Evolutionary conservation across 2,797 vertebrate species (phyloP).

Genomic region (Pangasius krempfi): DNA sequence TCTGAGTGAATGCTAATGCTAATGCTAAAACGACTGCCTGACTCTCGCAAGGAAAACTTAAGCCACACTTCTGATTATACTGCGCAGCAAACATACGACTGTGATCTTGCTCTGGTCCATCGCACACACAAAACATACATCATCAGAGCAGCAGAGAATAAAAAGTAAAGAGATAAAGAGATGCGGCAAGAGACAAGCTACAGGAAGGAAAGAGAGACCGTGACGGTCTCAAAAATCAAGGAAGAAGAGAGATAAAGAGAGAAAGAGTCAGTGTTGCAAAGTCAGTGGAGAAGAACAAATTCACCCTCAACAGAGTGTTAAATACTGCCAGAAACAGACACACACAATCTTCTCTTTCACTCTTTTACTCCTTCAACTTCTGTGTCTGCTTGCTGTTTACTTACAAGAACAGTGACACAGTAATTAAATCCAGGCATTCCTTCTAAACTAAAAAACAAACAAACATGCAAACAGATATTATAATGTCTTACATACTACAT

Average conservation of each 20-base stretch:
- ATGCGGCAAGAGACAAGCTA: neutral
- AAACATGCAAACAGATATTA: neutral
- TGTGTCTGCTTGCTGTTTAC: neutral
- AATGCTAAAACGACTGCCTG: neutral
- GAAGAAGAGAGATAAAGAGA: neutral
- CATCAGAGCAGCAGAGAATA: neutral
- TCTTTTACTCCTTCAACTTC: neutral
- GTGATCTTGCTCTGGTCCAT: neutral
- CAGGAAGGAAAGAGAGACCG: neutral
- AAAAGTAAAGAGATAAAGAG: neutral
- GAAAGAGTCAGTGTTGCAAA: neutral
- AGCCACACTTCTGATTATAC: neutral
- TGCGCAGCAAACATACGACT: neutral
- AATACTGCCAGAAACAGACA: constrained; percentile 32
- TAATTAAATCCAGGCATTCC: constrained; percentile 9
- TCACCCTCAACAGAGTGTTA: constrained; percentile 30
- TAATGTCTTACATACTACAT: neutral
- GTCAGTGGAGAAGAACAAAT: constrained; percentile 34
- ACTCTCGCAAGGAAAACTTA: neutral
- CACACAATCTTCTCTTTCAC: neutral
- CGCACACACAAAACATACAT: neutral
- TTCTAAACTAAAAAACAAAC: neutral
- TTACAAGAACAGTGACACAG: neutral
- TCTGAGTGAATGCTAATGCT: neutral
- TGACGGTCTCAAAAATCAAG: neutral